Evolutionary conservation across 2,113 vertebrate species (phyloP), one percentile per base, ranked within the genome.

Genomic region (Sporophila hypoxantha): DNA sequence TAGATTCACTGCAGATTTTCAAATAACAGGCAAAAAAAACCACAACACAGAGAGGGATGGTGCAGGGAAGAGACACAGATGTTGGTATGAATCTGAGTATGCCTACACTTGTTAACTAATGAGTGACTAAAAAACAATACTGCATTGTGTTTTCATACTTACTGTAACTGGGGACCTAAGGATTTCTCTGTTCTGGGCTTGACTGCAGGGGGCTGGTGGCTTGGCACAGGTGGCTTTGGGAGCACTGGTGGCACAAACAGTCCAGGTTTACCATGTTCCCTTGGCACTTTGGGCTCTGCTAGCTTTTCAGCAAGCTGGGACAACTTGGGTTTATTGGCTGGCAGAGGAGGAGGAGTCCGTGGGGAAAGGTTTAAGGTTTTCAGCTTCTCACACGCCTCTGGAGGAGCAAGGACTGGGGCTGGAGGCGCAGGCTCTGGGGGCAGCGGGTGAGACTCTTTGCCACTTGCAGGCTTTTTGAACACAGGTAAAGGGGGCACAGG

Each of bases 331-430:
- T 97, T 98, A 47, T 10, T 96, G 85, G 73, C 47, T 6, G 97
- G 97, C 23, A 97, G 71, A 0, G 96, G 96, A 22, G 97, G 96
- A 7, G 83, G 90, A 55, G 89, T 95, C 68, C 96, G 90, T 0
- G 60, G 65, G 42, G 95, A 94, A 91, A 97, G 82, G 66, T 96
- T 97, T 64, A 97, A 91, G 30, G 57, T 76, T 84, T 96, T 95
- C 57, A 97, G 89, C 69, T 94, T 96, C 83, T 97, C 96, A 0
- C 96, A 96, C 29, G 92, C 95, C 91, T 95, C 95, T 34, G 94
- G 60, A 59, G 92, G 32, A 37, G 70, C 13, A 30, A 74, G 66
- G 34, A 65, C 81, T 2, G 89, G 94, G 44, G 64, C 8, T 32
- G 89, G 56, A 76, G 79, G 23, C 81, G 81, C 80, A 37, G 82